phyloP scores from a whole-genome alignment of 64 coral and sea anemone species.

The Porites australiensis region DNA sequence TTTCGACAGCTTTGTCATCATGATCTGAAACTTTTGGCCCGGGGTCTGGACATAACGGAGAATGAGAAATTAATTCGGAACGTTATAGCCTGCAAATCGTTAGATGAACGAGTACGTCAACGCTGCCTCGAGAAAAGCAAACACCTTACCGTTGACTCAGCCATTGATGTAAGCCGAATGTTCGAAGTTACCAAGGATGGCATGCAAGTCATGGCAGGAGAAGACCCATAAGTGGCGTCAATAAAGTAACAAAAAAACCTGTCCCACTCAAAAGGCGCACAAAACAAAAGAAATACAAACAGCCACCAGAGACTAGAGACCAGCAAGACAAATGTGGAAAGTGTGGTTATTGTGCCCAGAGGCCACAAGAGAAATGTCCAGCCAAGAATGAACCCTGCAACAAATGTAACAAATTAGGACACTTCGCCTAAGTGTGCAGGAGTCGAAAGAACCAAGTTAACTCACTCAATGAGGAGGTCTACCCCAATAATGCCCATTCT shows the following conservation, averaged over 20 bases:
- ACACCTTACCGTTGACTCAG: not conserved
- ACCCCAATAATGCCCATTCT: too few relatives aligned
- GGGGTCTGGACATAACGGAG: too few relatives aligned
- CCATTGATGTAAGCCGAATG: not conserved
- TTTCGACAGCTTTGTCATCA: too few relatives aligned
- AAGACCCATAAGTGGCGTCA: not conserved
- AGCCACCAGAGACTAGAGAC: not conserved
- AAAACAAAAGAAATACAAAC: not conserved
- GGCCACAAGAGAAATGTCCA: slow-evolving; percentile 29
- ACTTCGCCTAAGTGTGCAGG: slow-evolving; percentile 54
- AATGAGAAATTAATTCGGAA: too few relatives aligned
- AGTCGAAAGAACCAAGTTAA: slow-evolving; percentile 26
- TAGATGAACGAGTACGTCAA: too few relatives aligned
- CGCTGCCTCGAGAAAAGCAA: not conserved
- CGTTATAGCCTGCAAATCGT: too few relatives aligned
- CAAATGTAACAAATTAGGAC: slow-evolving; percentile 32
- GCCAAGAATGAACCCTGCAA: slow-evolving; percentile 34
- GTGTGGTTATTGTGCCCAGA: slow-evolving; percentile 29
- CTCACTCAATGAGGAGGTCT: not conserved
- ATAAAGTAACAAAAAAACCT: not conserved
- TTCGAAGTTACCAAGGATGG: not conserved
- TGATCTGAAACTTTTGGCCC: too few relatives aligned
- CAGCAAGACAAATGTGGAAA: not conserved
- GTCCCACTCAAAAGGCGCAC: not conserved
- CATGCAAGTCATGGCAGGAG: not conserved